Evolutionary conservation across 2,888 invertebrate genomes (phyloP).

Genomic region (Drosophila anomelani): DNA sequence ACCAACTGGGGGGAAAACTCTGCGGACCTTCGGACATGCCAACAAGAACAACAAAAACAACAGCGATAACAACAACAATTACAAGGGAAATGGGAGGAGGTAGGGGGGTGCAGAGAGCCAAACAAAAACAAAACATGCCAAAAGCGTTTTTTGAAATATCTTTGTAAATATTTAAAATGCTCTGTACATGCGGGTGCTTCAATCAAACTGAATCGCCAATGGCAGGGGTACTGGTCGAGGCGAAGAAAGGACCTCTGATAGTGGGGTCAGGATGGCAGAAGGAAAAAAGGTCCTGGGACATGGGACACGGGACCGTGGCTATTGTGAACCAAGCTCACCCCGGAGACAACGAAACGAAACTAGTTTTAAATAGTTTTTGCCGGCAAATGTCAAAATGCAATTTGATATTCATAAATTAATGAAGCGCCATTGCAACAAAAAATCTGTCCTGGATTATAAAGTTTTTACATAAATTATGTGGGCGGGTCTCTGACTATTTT

Average conservation of each 20-base stretch:
- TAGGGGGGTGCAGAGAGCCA: not conserved
- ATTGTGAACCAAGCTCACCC: constrained; percentile 23
- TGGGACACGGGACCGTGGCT: constrained; percentile 22
- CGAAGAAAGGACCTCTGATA: constrained; percentile 23
- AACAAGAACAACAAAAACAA: constrained; percentile 33
- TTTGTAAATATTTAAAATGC: constrained; percentile 80
- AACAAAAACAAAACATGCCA: constrained; percentile 72
- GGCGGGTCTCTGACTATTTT: not conserved
- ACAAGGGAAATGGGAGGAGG: constrained; percentile 11
- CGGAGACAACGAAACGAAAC: constrained; percentile 39
- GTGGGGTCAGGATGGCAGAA: constrained; percentile 10
- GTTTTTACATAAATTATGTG: constrained; percentile 71
- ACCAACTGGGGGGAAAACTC: constrained; percentile 47
- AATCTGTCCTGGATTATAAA: constrained; percentile 56
- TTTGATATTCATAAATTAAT: constrained; percentile 80
- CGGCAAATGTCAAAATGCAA: constrained; percentile 69
- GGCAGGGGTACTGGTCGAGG: constrained; percentile 18
- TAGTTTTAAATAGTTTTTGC: constrained; percentile 77
- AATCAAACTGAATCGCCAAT: constrained; percentile 71
- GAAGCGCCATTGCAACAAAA: constrained; percentile 55
- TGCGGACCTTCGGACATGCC: constrained; percentile 48
- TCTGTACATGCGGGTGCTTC: constrained; percentile 79
- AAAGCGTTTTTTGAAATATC: constrained; percentile 79
- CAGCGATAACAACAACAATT: constrained; percentile 34
- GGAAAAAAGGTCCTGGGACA: constrained; percentile 17